Evolutionary conservation across 2,888 invertebrate genomes (phyloP).

Genomic region (Palloptera scutellata): DNA sequence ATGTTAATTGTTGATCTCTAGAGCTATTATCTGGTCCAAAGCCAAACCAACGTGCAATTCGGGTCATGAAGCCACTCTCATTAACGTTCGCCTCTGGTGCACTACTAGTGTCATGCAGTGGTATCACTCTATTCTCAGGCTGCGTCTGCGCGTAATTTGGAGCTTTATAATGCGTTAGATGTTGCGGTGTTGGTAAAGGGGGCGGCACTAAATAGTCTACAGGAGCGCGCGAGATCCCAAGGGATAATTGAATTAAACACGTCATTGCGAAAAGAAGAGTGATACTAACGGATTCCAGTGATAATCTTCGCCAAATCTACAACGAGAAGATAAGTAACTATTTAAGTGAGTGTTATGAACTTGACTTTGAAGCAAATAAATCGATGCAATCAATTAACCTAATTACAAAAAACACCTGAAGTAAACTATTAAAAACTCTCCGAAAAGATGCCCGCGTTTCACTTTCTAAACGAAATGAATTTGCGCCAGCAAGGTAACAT

Average conservation of each 20-base stretch:
- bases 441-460: no score
- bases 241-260: neutral
- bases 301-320: neutral
- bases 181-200: conserved; percentile 42
- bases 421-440: no score
- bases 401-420: no score
- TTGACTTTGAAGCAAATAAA: no score
- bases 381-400: no score
- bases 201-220: conserved; percentile 60
- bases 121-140: conserved; percentile 8
- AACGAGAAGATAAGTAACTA: no score
- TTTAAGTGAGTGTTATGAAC: no score
- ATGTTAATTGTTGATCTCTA: conserved; percentile 50
- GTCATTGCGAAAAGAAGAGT: neutral
- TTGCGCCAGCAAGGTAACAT: no score
- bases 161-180: conserved; percentile 30
- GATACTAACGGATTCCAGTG: neutral
- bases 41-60: conserved; percentile 64
- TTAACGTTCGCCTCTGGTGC: conserved; percentile 25
- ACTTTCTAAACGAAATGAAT: no score
- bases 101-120: conserved; percentile 24
- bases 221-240: conserved; percentile 41
- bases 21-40: conserved; percentile 45
- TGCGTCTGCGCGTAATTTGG: conserved; percentile 31
- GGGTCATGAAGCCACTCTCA: conserved; percentile 58